phyloP scores from a whole-genome alignment of 2,888 invertebrate genomes.

The Lissocephala sabroskyi region DNA sequence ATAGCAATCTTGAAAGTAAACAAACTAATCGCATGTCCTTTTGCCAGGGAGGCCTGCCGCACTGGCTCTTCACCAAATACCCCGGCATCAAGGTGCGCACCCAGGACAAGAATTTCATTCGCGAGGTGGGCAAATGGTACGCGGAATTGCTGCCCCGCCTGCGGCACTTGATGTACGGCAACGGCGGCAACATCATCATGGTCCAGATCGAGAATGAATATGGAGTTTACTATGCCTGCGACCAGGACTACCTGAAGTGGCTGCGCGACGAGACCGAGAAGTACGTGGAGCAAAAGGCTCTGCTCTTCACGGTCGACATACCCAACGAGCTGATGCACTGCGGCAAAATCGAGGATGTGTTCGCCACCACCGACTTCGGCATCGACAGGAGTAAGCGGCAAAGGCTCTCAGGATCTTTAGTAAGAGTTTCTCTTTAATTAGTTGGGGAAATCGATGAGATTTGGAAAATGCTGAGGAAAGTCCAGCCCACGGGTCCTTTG shows the following conservation, averaged over 20 bases:
- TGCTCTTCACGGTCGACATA: conserved; percentile 89
- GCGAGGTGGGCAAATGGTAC: conserved; percentile 75
- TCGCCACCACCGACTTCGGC: conserved; percentile 86
- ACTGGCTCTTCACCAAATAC: conserved; percentile 78
- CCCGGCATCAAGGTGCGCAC: conserved; percentile 79
- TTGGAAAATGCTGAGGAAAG: conserved; percentile 74
- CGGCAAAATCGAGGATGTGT: conserved; percentile 81
- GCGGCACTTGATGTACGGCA: conserved; percentile 74
- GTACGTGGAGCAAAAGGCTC: conserved; percentile 72
- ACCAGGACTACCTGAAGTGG: conserved; percentile 79
- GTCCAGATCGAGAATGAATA: conserved; percentile 94
- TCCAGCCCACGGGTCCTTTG: conserved; percentile 81
- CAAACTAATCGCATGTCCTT: background rate
- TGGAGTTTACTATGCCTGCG: conserved; percentile 83
- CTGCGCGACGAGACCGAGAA: conserved; percentile 77
- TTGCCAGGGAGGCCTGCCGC: conserved; percentile 83
- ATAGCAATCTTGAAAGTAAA: background rate
- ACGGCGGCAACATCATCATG: conserved; percentile 89
- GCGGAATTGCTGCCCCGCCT: conserved; percentile 74
- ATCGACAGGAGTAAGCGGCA: conserved; percentile 71
- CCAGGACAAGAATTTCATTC: conserved; percentile 75
- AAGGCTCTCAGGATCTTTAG: background rate
- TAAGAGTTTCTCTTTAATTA: conserved; percentile 17
- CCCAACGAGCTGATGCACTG: conserved; percentile 73
- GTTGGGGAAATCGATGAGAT: conserved; percentile 65